Evolutionary conservation across 1,140 invertebrate genomes (phyloP).

Genomic region (Achatina immaculata): DNA sequence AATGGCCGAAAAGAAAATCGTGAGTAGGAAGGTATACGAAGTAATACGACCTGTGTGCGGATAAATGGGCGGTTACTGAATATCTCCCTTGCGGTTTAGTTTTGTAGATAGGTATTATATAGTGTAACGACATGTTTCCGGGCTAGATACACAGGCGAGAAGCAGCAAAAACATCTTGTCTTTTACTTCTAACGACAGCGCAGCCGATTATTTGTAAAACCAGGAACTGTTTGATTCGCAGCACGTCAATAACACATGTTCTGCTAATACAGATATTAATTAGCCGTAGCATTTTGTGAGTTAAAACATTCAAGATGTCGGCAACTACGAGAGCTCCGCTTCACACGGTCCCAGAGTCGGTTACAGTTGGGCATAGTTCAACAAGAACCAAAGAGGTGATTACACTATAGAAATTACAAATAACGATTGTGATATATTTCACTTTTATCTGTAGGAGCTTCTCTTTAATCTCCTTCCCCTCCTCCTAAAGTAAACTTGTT

Average conservation of each 20-base stretch:
- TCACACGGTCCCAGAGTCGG: constrained; percentile 95
- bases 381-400: constrained; percentile 26
- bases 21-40: background rate
- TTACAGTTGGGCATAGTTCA: constrained; percentile 65
- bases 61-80: background rate
- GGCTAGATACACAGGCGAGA: no score
- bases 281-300: constrained; percentile 34
- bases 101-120: background rate
- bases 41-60: background rate
- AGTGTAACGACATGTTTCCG: constrained; percentile 33
- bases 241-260: no score
- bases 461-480: no score
- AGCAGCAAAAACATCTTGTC: no score
- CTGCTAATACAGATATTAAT: no score
- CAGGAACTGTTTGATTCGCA: no score
- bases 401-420: no score
- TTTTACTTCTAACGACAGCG: no score
- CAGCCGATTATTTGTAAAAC: no score
- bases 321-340: constrained; percentile 74
- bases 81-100: background rate
- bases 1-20: constrained; percentile 11
- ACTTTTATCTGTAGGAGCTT: no score
- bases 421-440: no score
- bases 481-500: no score
- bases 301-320: constrained; percentile 68